A percentile compares a stretch with the other conserved stretches of the same genome.
Evolutionary conservation across 2,113 vertebrate species (phyloP).

Genomic region (Hippocampus comes): DNA sequence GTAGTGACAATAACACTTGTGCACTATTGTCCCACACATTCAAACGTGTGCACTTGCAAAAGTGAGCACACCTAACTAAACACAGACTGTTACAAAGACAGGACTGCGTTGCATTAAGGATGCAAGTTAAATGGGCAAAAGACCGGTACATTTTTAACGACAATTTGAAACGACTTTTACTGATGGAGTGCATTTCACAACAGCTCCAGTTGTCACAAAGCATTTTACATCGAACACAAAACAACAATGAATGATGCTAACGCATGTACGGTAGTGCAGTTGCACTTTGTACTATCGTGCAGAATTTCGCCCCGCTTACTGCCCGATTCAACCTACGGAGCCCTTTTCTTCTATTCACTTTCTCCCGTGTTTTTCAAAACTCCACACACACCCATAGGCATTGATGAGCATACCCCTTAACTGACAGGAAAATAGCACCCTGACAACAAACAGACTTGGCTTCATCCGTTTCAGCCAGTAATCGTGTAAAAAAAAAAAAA

Average conservation of each 20-base stretch:
- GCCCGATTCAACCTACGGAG: background rate
- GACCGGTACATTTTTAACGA: too few relatives aligned
- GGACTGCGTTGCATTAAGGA: background rate
- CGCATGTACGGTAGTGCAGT: background rate
- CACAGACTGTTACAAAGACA: background rate
- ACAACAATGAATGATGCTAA: too few relatives aligned
- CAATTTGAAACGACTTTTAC: too few relatives aligned
- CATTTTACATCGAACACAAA: too few relatives aligned
- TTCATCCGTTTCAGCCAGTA: slow-evolving; percentile 36
- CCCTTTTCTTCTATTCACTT: background rate
- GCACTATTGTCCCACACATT: slow-evolving; percentile 6
- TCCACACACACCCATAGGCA: background rate
- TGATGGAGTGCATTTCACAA: too few relatives aligned
- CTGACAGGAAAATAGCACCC: slow-evolving; percentile 35
- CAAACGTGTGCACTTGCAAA: slow-evolving; percentile 7
- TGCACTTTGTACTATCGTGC: background rate
- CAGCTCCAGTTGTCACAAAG: too few relatives aligned
- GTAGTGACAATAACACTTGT: background rate
- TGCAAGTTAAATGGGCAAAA: too few relatives aligned
- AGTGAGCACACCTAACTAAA: background rate
- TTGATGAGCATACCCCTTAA: slow-evolving; percentile 14
- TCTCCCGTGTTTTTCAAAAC: background rate
- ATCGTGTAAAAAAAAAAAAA: slow-evolving; percentile 20
- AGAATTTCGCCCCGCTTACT: background rate
- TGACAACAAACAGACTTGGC: slow-evolving; percentile 31